Conservation (phyloP, 1,140 invertebrate genomes). For the Zophobas morio region DNA sequence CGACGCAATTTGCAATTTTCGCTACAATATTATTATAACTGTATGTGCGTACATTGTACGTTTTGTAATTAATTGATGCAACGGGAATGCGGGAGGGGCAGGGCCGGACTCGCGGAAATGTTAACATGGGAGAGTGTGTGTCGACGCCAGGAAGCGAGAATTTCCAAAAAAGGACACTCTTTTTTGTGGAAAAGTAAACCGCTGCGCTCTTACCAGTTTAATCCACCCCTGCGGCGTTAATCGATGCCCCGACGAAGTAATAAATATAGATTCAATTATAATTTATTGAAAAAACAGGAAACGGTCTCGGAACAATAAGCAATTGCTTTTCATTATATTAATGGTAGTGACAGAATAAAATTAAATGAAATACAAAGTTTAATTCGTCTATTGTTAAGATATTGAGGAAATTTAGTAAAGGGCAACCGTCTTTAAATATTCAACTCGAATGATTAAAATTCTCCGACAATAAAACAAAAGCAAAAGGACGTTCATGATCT, state of each 20-base stretch:
- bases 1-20: slow-evolving; percentile 29
- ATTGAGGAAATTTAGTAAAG: background rate
- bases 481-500: background rate
- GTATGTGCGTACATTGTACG: background rate
- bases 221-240: background rate
- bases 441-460: slow-evolving; percentile 25
- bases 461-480: slow-evolving; percentile 14
- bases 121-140: too few species aligned
- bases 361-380: slow-evolving; percentile 22
- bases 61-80: slow-evolving; percentile 17
- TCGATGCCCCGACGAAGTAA: slow-evolving; percentile 14
- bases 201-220: too few species aligned
- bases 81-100: background rate
- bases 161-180: too few species aligned
- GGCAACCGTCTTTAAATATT: slow-evolving; percentile 31
- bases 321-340: slow-evolving; percentile 12
- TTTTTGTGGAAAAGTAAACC: too few species aligned
- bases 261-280: slow-evolving; percentile 29
- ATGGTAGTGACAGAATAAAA: slow-evolving; percentile 3
- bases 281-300: slow-evolving; percentile 42
- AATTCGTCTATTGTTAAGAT: slow-evolving; percentile 14
- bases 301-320: slow-evolving; percentile 15
- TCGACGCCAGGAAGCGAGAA: too few species aligned
- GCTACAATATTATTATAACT: slow-evolving; percentile 12
- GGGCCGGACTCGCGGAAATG: too few species aligned